Evolutionary conservation across 2,797 vertebrate genomes (phyloP).

Genomic region (Tolypeutes matacus): DNA sequence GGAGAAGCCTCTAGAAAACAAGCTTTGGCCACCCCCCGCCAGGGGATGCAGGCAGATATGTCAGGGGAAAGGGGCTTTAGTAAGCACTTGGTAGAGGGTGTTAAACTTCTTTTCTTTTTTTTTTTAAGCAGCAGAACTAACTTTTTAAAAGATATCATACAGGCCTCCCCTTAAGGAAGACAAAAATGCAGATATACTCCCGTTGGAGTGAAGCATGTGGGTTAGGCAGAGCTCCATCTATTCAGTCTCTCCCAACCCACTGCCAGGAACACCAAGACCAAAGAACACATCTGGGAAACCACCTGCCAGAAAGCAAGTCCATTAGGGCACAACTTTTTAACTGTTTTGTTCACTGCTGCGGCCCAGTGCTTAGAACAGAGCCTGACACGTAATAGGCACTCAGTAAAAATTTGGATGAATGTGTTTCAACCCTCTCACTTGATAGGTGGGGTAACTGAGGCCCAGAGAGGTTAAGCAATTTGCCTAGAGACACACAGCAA

Average conservation of each 20-base stretch:
- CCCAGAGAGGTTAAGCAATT: slow-evolving; percentile 37
- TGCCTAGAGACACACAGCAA: slow-evolving; percentile 23
- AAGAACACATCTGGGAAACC: not conserved
- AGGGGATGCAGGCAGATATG: not conserved
- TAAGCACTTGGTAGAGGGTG: not conserved
- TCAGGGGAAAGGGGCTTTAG: not conserved
- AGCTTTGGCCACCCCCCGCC: not conserved
- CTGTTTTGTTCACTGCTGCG: not conserved
- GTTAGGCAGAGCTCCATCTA: not conserved
- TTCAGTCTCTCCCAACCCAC: not conserved
- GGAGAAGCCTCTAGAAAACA: slow-evolving; percentile 32
- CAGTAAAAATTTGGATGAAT: not conserved
- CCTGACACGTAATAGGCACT: not conserved
- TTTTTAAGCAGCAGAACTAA: not conserved
- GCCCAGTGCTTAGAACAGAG: not conserved
- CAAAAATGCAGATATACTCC: not conserved
- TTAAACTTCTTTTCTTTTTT: not conserved
- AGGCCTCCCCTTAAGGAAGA: not conserved
- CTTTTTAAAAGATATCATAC: not conserved
- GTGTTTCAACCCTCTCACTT: not conserved
- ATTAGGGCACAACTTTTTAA: not conserved
- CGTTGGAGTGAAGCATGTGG: not conserved
- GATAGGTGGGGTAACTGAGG: not conserved
- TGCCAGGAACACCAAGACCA: not conserved
- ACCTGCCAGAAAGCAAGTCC: not conserved